A percentile compares a stretch with the other conserved stretches of the same genome.
phyloP scores from a whole-genome alignment of 2,113 vertebrate species.

The Labeo rohita region DNA sequence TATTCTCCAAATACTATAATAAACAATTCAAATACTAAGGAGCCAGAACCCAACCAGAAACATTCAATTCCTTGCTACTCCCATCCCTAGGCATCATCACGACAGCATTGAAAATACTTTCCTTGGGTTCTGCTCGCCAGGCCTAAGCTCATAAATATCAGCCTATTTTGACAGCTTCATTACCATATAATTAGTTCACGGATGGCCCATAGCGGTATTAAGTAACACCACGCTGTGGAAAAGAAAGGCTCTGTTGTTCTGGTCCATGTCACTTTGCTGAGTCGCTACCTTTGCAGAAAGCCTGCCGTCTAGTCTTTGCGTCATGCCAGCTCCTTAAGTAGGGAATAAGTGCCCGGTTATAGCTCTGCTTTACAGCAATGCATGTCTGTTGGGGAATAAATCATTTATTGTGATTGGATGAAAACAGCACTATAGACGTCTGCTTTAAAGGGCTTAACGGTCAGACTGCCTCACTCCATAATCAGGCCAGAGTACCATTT shows the following conservation, averaged over 20 bases:
- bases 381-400: constrained; percentile 58
- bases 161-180: constrained; percentile 41
- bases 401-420: constrained; percentile 53
- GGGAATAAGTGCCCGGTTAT: constrained; percentile 53
- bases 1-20: background rate
- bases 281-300: constrained; percentile 55
- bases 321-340: constrained; percentile 46
- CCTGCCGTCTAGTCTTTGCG: constrained; percentile 45
- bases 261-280: constrained; percentile 52
- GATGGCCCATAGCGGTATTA: constrained; percentile 16
- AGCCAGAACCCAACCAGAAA: background rate
- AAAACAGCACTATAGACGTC: constrained; percentile 47
- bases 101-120: background rate
- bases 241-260: constrained; percentile 35
- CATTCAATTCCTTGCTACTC: background rate
- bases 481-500: constrained; percentile 31
- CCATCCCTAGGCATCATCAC: background rate
- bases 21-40: background rate
- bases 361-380: constrained; percentile 51
- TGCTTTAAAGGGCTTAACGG: constrained; percentile 45
- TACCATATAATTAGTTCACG: constrained; percentile 50
- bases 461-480: constrained; percentile 26
- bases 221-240: constrained; percentile 4
- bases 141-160: constrained; percentile 28
- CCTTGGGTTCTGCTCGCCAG: background rate